Evolutionary conservation across 2,797 vertebrate genomes (phyloP), one percentile per base, ranked within the genome.

Genomic region (Channa striata): DNA sequence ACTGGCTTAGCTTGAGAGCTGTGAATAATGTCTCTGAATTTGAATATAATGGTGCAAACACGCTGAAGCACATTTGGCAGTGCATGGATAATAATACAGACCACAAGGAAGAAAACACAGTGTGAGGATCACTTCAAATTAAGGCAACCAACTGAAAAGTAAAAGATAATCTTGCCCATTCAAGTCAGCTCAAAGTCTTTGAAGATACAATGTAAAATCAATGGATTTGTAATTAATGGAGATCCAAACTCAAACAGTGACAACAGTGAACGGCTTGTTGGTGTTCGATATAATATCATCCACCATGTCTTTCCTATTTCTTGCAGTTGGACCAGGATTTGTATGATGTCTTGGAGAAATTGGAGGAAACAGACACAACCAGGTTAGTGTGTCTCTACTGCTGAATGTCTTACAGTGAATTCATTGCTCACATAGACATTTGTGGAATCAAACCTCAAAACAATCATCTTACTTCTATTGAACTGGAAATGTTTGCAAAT

Each of bases 261-360:
- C 25, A 30, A 30, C 25, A 30, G 6, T 30, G 6, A 4, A 30
- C 4, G 4, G 4, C 25, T 30, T 30, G 25, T 30, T 30, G 25
- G 4, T 2, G 8, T 50, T 57, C 5, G 1, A 8, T 62, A 0
- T 63, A n/a, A 16, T 44, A 23, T 52, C 37, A 68, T 19, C 74
- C 25, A 20, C 1, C 5, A 2, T 2, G 1, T 66, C 52, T 72
- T 25, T 72, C 2, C 14, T 10, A 16, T 11, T 40, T 20, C 78
- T 30, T 59, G 21, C 91, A 97, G 96, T 91, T 97, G 93, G 96
- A 96, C 89, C 94, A 96, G 92, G 96, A 95, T 88, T 91, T 97
- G 80, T 91, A 93, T 3, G 95, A 96, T 0, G 87, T 94, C 70
- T 91, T 97, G 91, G 84, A 91, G 77, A 93, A 87, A 80, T 79